Evolutionary conservation across 1,140 invertebrate species (phyloP), one percentile per base, ranked within the genome.

Genomic region (Achatina immaculata): DNA sequence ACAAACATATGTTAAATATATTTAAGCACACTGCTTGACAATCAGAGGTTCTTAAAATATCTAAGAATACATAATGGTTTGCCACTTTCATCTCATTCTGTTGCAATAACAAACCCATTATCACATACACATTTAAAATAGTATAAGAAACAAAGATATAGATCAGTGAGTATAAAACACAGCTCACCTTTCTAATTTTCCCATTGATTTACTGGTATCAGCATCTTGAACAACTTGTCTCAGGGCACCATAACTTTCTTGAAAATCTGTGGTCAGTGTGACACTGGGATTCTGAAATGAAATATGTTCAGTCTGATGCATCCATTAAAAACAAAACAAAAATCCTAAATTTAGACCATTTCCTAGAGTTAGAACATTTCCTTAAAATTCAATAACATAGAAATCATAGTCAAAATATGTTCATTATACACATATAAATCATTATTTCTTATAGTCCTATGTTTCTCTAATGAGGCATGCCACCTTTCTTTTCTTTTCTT

Each of bases 231-330:
- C 82, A 21, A 75, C 74, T 40, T 85, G 80, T 43, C 82, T 58
- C 6, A 85, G 73, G 21, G 77, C 77, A 28, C 72, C 58, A 45
- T 83, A 85, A 58, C 77, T 82, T 28, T 80, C 69, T 51, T 83
- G 77, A 36, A 81, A 83, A 72, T 85, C 84, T 16, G 80, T 69
- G 21, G 34, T 62, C 24, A 68, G 73, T 43, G 80, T 75, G 4
- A 84, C 79, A 45, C 74, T 81, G n/a, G 84, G 82, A 73, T 45
- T 83, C 84, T 85, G 78, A 72, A 58, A 82, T 34, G 38, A 14
- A 72, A 72, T n/a, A 45, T n/a, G n/a, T 65, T 11, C 21, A 78
- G 28, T 3, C 16, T 40, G 3, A 1, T 31, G 16, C 19, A 40
- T n/a, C 11, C 62, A 77, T 34, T 0, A 51, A 55, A 58, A 28